Evolutionary conservation across 2,888 invertebrate genomes (phyloP).

Genomic region (Drosophila anceps): DNA sequence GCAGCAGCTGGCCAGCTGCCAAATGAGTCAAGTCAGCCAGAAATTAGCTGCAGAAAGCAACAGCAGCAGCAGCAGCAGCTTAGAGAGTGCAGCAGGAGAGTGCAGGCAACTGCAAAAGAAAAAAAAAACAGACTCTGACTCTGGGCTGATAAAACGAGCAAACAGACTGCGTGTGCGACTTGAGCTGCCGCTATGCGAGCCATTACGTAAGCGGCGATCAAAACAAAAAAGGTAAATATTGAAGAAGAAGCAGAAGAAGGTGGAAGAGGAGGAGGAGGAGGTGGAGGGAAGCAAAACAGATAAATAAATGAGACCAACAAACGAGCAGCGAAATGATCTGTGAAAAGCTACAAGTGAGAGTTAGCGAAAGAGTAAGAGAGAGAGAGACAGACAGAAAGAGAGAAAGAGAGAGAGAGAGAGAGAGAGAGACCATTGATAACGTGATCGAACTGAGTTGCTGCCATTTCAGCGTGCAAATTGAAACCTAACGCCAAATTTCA

Average conservation of each 20-base stretch:
- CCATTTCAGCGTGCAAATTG: constrained; percentile 43
- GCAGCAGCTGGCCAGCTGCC: constrained; percentile 1
- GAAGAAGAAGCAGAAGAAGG: constrained; percentile 44
- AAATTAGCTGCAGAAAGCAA: constrained; percentile 18
- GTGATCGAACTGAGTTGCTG: constrained; percentile 30
- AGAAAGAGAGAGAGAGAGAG: constrained; percentile 3
- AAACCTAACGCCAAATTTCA: constrained; percentile 54
- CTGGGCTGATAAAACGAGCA: constrained; percentile 37
- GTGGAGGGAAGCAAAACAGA: constrained; percentile 18
- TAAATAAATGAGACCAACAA: constrained; percentile 69
- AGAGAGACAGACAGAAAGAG: constrained; percentile 9
- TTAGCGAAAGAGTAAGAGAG: constrained; percentile 5
- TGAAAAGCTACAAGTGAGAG: constrained; percentile 32
- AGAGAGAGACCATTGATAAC: constrained; percentile 33
- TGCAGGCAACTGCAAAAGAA: constrained; percentile 12
- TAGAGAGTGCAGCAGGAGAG: constrained; percentile 27
- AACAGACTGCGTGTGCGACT: constrained; percentile 29
- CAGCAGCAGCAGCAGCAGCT: constrained; percentile 8
- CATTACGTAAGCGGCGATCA: constrained; percentile 74
- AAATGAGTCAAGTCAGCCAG: constrained; percentile 8
- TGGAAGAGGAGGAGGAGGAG: neutral
- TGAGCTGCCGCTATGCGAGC: constrained; percentile 47
- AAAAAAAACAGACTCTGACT: constrained; percentile 17
- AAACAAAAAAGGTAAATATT: constrained; percentile 81
- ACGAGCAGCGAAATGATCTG: constrained; percentile 37